Conservation (phyloP, 2,797 vertebrate genomes). For the Lithobates pipiens region DNA sequence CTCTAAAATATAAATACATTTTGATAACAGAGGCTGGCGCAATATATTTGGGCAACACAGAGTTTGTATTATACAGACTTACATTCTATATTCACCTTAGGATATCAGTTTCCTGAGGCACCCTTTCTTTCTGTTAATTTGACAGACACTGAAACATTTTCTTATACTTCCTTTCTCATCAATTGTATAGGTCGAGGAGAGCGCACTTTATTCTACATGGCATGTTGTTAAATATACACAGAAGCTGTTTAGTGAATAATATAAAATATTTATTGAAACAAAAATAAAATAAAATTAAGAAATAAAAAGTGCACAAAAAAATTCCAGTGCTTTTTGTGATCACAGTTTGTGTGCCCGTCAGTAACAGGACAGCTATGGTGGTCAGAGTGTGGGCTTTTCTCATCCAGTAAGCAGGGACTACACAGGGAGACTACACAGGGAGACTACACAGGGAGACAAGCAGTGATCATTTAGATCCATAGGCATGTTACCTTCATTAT, state of each 20-base stretch:
- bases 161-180: background rate
- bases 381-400: background rate
- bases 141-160: no score
- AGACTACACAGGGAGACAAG: no score
- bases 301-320: slow-evolving; percentile 47
- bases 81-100: no score
- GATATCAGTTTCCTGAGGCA: no score
- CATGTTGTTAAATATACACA: background rate
- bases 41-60: no score
- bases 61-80: no score
- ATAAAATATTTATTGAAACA: slow-evolving; percentile 60
- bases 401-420: background rate
- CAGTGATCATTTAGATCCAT: background rate
- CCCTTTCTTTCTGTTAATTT: no score
- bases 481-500: slow-evolving; percentile 1
- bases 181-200: background rate
- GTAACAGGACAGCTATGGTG: background rate
- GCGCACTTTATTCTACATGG: background rate
- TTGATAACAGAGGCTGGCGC: no score
- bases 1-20: no score
- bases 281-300: slow-evolving; percentile 49
- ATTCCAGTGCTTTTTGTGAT: slow-evolving; percentile 41
- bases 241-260: slow-evolving; percentile 13
- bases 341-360: slow-evolving; percentile 44
- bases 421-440: background rate